A percentile compares a stretch with the other conserved stretches of the same genome.
phyloP scores from a whole-genome alignment of 2,113 vertebrate genomes.

The Syrmaticus mikado region DNA sequence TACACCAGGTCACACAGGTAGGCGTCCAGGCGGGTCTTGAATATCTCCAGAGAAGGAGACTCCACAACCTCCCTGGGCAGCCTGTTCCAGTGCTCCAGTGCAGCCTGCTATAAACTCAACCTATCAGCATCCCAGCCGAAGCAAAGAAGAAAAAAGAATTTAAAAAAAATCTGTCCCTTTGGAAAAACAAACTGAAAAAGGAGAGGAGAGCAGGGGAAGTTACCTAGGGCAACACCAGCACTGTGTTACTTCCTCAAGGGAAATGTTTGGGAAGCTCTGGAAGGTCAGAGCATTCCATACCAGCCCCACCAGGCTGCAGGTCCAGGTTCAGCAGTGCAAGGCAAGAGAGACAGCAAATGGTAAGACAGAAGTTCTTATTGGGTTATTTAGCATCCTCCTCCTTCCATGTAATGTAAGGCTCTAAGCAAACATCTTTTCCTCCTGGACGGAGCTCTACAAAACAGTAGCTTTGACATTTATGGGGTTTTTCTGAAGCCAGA shows the following conservation, averaged over 20 bases:
- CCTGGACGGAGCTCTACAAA: not conserved
- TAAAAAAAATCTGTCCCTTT: not conserved
- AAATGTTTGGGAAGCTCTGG: not conserved
- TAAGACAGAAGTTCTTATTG: not conserved
- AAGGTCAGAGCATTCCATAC: not conserved
- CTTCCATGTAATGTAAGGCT: not conserved
- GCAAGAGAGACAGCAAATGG: not conserved
- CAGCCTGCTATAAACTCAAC: not conserved
- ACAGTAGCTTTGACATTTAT: not conserved
- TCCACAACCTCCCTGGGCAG: too few species aligned
- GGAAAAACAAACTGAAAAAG: not conserved
- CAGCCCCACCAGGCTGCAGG: not conserved
- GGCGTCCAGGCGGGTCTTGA: too few species aligned
- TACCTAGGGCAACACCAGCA: not conserved
- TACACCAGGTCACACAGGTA: too few species aligned
- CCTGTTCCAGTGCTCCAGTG: too few species aligned
- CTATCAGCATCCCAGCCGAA: not conserved
- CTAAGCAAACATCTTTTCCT: not conserved
- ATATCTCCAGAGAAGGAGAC: too few species aligned
- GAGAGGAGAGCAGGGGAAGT: not conserved
- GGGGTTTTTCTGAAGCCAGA: not conserved
- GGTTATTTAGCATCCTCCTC: not conserved
- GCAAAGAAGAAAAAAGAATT: not conserved
- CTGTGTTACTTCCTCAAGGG: not conserved
- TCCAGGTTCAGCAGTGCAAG: rapidly evolving